Base-by-base conservation (phyloP, 2,113 vertebrate species). In the Istiophorus platypterus region DNA sequence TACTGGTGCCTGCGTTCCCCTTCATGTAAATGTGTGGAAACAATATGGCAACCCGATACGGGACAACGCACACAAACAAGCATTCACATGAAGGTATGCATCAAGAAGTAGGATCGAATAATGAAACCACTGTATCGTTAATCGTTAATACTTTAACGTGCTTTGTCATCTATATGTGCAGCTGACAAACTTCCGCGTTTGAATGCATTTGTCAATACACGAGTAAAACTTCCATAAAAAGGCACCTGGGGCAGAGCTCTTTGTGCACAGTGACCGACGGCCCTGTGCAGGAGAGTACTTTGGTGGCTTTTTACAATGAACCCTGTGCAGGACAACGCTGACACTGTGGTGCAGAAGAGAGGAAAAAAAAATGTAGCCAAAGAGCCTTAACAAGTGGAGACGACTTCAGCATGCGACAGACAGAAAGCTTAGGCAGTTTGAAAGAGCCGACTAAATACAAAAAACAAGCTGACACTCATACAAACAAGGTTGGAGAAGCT, bases 351-450 rank as follows among this genome's bases (percentile, higher is more conserved):
- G n/a, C n/a, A n/a, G n/a, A n/a, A n/a, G n/a, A 51, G 22, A 76
- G 39, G 26, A 54, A 61, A n/a, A 0, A 54, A 61, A n/a, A 0
- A 12, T 26, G 29, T 8, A 29, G 7, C 27, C 5, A 67, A 70
- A 37, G 71, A 29, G 24, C 18, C 13, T 27, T 6, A 20, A 20
- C 0, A 20, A 47, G 49, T 45, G 39, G 2, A 72, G 17, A 65
- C 37, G 49, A 67, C 47, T 22, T 34, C 18, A 72, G 15, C 77
- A 83, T 72, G 67, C 76, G 73, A 65, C 37, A 61, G 39, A 54
- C 7, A 77, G 26, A 56, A 22, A 70, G 67, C 9, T 12, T 5
- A 1, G 49, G 29, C 26, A 51, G 57, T 18, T 2, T 14, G 70
- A 69, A 71, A 39, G 42, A 22, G 29, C 31, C 2, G 42, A 24